phyloP scores from a whole-genome alignment of 2,888 invertebrate species.

The Taphrorychus bicolor region DNA sequence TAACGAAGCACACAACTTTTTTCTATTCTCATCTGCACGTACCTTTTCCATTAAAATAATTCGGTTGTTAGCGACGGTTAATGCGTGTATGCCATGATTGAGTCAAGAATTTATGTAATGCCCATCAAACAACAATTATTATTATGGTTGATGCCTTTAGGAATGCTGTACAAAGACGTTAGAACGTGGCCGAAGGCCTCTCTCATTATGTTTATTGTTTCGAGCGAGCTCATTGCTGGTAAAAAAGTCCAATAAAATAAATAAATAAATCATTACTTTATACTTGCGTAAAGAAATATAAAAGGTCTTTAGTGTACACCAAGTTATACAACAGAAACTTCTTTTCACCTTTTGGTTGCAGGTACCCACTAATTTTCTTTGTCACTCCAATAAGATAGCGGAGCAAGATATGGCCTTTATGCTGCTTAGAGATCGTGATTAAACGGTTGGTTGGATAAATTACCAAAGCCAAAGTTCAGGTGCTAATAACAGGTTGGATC shows the following conservation, averaged over 20 bases:
- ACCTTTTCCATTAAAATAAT: background rate
- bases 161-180: background rate
- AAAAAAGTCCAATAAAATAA: no score
- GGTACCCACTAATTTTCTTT: background rate
- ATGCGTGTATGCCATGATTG: background rate
- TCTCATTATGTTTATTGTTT: no score
- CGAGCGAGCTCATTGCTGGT: no score
- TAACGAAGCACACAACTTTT: background rate
- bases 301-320: no score
- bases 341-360: no score
- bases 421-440: background rate
- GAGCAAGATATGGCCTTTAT: background rate
- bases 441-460: background rate
- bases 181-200: background rate
- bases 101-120: background rate
- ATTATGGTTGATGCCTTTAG: background rate
- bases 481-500: conserved; percentile 3
- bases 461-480: conserved; percentile 3
- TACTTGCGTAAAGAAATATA: no score
- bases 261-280: no score
- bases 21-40: background rate
- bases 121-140: background rate
- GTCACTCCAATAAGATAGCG: background rate
- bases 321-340: no score
- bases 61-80: background rate